Base-by-base conservation (phyloP, 1,140 invertebrate species). In the Solen grandis region DNA sequence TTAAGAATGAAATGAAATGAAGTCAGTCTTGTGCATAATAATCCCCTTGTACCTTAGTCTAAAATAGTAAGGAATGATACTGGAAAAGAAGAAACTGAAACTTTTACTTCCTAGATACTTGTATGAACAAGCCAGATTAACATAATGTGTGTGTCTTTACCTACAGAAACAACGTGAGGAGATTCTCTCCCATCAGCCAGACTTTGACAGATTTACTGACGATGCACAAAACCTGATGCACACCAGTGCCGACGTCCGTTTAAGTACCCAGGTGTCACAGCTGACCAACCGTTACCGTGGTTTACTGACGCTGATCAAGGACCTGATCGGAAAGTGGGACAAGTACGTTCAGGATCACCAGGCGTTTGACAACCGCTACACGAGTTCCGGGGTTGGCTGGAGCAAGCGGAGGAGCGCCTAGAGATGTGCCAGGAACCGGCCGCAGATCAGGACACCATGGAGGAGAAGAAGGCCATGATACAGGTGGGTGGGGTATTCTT, bases 181-280 rank as follows among this genome's bases (percentile, higher is more conserved):
- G 69, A 89, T 90, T 66, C 65, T 89, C 35, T 74, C 83, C 31
- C 88, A 87, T 55, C 90, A 89, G 91, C 94, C 90, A 38, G 91
- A 92, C 68, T 95, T 99, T 76, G 97, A 99, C 92, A 93, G 94
- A 33, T 98, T 99, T 91, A 95, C 97, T 14, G 97, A 99, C 92
- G 95, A 95, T 84, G 96, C 96, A n/a, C 97, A 98, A 89, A 94
- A 94, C 31, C 92, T 99, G 60, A 94, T 98, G 0, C 96, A 97
- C 89, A 93, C 95, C 1, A 97, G 96, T 91, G 95, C 95, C 2
- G 96, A 97, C 0, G 96, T 97, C 83, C 94, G 96, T 65, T 94
- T 99, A 5, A 97, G 97, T 90, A 96, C 96, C 8, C 93, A 97
- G 68, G 95, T 98, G 25, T 96, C 96, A 0, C 97, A 98, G 93